These are phyloP conservation scores for Platalea minor DNA, from an alignment of 2,797 vertebrate species.

Conservation along the genomic window DNA sequence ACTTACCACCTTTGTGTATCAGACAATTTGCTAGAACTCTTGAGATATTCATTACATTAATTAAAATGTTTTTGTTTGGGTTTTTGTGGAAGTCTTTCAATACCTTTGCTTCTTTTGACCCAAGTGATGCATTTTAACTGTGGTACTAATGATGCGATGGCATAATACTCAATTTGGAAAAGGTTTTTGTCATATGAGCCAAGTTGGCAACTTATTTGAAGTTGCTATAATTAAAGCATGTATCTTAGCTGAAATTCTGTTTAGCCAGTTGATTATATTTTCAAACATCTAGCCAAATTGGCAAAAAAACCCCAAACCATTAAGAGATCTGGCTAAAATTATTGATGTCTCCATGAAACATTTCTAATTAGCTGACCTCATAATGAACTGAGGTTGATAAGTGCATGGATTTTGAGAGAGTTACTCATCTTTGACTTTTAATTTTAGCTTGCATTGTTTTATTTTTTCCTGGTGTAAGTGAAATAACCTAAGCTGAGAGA, in stretches of 20 bases:
- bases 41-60: background rate
- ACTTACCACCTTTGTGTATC: background rate
- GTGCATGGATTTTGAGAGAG: background rate
- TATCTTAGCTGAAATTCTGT: constrained; percentile 38
- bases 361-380: background rate
- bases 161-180: constrained; percentile 19
- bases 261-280: constrained; percentile 27
- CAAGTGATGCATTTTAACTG: background rate
- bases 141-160: background rate
- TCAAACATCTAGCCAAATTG: background rate
- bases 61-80: background rate
- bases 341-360: background rate
- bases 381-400: background rate
- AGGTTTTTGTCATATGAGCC: background rate
- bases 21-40: background rate
- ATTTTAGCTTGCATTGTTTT: background rate
- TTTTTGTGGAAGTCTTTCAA: background rate
- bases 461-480: background rate
- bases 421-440: background rate
- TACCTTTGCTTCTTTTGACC: background rate
- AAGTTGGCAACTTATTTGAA: constrained; percentile 26
- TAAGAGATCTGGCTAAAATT: background rate
- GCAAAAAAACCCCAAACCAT: background rate
- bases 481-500: background rate
- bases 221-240: constrained; percentile 43